Conservation (phyloP, 2,888 invertebrate genomes). For the Tetranychus truncatus region DNA sequence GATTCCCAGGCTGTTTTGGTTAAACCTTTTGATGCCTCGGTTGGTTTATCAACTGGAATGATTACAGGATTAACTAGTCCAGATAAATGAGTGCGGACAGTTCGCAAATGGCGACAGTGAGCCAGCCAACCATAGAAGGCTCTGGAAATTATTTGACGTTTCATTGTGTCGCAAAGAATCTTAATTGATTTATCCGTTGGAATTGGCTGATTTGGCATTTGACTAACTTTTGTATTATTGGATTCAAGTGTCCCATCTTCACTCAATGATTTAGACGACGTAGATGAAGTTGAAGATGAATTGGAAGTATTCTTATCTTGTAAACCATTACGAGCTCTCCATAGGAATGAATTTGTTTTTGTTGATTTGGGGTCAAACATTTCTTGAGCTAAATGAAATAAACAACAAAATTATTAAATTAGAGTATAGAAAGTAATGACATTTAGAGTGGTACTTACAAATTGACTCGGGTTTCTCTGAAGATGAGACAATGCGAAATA, state of each 20-base stretch:
- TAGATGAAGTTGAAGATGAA: slow-evolving; percentile 6
- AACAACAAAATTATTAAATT: background rate
- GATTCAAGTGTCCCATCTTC: background rate
- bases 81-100: slow-evolving; percentile 74
- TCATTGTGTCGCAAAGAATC: slow-evolving; percentile 81
- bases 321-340: slow-evolving; percentile 14
- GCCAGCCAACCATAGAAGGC: slow-evolving; percentile 94
- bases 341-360: slow-evolving; percentile 16
- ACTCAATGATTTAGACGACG: background rate
- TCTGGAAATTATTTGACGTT: slow-evolving; percentile 75
- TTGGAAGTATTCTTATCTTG: slow-evolving; percentile 1
- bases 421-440: background rate
- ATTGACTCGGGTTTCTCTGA: slow-evolving; percentile 34
- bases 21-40: slow-evolving; percentile 40
- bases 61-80: slow-evolving; percentile 60
- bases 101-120: slow-evolving; percentile 75
- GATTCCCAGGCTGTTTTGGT: slow-evolving; percentile 54
- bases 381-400: slow-evolving; percentile 31
- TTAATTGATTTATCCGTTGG: slow-evolving; percentile 38
- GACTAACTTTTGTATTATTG: background rate
- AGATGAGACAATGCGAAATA: slow-evolving; percentile 56
- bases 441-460: slow-evolving; percentile 29
- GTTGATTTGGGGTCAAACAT: slow-evolving; percentile 34
- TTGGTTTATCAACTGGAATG: slow-evolving; percentile 39
- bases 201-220: slow-evolving; percentile 2